Percentiles rank a stretch among this genome's conserved stretches.
These are phyloP conservation scores for Psilopogon haemacephalus DNA, from an alignment of 2,113 vertebrate genomes.

Conservation along the genomic window DNA sequence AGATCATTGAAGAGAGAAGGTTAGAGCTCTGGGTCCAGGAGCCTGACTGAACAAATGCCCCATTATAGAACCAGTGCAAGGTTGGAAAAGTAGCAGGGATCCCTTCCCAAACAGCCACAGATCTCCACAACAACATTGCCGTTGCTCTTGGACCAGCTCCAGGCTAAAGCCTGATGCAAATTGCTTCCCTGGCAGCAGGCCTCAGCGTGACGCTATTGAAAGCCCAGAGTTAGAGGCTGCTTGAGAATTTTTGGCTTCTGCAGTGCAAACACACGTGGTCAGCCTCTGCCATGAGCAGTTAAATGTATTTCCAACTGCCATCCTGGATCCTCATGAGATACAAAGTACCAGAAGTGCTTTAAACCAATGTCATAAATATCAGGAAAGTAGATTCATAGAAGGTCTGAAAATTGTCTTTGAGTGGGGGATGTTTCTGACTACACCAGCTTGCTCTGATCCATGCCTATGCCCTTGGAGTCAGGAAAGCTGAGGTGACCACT, in stretches of 20 bases:
- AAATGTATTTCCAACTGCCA: not conserved
- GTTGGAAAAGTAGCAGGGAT: not conserved
- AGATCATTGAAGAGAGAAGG: slow-evolving; percentile 10
- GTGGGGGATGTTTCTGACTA: not conserved
- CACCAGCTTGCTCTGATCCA: not conserved
- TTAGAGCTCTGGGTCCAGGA: not conserved
- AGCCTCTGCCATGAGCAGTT: not conserved
- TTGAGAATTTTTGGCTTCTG: not conserved
- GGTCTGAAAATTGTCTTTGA: not conserved
- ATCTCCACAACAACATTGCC: not conserved
- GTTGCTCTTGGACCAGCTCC: not conserved
- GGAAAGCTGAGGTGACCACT: not conserved
- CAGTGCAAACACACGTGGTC: not conserved
- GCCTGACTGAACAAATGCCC: not conserved
- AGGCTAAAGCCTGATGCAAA: not conserved
- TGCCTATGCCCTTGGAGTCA: not conserved
- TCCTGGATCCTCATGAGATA: not conserved
- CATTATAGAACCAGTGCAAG: not conserved
- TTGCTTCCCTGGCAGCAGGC: not conserved
- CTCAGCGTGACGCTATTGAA: not conserved
- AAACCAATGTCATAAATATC: not conserved
- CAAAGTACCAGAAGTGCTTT: not conserved
- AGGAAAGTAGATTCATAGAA: not conserved
- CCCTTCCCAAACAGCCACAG: not conserved
- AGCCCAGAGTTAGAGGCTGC: not conserved